Evolutionary conservation across 1,140 invertebrate genomes (phyloP), one percentile per base, ranked within the genome.

Genomic region (Drosophila gunungcola): DNA sequence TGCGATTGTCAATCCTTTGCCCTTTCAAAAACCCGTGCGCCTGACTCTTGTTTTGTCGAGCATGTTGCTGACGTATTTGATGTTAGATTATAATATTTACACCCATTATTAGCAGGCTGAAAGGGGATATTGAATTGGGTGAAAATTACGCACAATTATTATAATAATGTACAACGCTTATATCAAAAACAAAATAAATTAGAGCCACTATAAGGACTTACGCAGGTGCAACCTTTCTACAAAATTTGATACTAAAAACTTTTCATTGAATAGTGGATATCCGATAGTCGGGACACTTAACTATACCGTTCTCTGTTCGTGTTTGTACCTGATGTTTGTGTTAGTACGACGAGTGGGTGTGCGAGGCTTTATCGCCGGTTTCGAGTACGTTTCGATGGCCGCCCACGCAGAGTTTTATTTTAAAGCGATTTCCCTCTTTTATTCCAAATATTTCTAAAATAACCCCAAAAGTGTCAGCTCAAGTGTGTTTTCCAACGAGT

Each of bases 361-460:
- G 38, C 13, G 12, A 34, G 29, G 45, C 57, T 42, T 57, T 63
- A 27, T 53, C 16, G 57, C 29, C 51, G 58, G 21, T 57, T 46
- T 63, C 54, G 52, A 64, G 73, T 58, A 39, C 41, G 10, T 54
- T 56, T 64, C 53, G 39, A 52, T 54, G 68, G 53, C 21, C 29
- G 49, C 62, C 36, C 27, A 67, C n/a, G 32, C 49, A 29, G 49
- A 32, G 10, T 39, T 51, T 73, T 45, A 58, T 49, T 41, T 58
- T 39, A 13, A 45, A 49, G 46, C 39, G 27, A 46, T 51, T 78
- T 41, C 16, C 45, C 38, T 38, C 11, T 45, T 51, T 51, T 41
- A 39, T 32, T 42, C 27, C 34, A 32, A 21, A 57, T 51, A 63
- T 74, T 55, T 43, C 55, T 64, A 55, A 73, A 73, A 51, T 36